Conservation (phyloP, 2,113 vertebrate species). For the Triplophysa siluroides region DNA sequence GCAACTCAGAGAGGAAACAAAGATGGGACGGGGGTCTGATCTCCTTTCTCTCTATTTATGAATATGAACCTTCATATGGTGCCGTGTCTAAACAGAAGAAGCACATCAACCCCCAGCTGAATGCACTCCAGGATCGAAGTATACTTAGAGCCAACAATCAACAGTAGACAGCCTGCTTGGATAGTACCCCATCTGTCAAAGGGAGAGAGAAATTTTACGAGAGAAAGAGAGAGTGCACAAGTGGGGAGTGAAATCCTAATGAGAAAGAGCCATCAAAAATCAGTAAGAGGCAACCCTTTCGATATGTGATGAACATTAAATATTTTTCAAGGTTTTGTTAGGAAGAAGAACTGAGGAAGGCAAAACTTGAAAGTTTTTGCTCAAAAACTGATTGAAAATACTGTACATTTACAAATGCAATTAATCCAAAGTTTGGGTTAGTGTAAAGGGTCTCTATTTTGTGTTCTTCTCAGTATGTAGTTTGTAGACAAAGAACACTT, state of each 20-base stretch:
- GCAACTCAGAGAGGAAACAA: conserved; percentile 6
- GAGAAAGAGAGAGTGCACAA: neutral
- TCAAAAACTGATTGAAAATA: neutral
- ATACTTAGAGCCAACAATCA: conserved; percentile 20
- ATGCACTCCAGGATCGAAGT: conserved; percentile 5
- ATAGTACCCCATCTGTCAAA: conserved; percentile 27
- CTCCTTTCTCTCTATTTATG: neutral
- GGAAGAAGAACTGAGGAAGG: neutral
- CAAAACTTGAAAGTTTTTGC: neutral
- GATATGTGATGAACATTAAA: neutral
- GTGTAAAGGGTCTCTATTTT: neutral
- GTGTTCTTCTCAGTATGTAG: conserved; percentile 14
- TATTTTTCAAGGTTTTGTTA: neutral
- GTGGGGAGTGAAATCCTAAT: neutral
- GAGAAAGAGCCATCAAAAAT: neutral
- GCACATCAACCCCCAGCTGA: conserved; percentile 3
- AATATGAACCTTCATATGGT: conserved; percentile 2
- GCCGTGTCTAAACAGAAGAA: conserved; percentile 17
- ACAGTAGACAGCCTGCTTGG: conserved; percentile 2
- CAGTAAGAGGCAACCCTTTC: neutral
- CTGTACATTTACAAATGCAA: neutral
- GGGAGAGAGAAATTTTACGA: conserved; percentile 22
- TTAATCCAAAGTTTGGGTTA: neutral
- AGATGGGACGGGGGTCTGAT: neutral
- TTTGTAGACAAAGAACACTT: conserved; percentile 10